These are phyloP conservation scores for Noctua pronuba DNA, from an alignment of 2,888 invertebrate species.

Conservation along the genomic window DNA sequence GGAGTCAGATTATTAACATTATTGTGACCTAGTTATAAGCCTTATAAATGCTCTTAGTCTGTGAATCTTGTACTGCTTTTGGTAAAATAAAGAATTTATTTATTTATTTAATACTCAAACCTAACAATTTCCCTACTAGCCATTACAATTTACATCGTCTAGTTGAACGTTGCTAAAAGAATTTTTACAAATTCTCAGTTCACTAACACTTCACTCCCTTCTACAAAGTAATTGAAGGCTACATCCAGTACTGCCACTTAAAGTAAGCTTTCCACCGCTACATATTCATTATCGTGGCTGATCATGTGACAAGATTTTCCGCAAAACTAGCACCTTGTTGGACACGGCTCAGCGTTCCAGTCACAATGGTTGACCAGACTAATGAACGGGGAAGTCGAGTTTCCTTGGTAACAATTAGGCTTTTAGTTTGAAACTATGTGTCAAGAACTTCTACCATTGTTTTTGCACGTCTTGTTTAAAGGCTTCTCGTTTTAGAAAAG, in stretches of 20 bases:
- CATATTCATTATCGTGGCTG: conserved; percentile 50
- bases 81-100: too few species aligned
- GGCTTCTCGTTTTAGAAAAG: conserved; percentile 18
- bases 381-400: conserved; percentile 64
- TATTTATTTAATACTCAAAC: too few species aligned
- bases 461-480: neutral
- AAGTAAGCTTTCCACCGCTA: conserved; percentile 24
- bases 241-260: conserved; percentile 9
- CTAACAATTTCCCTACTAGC: neutral
- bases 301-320: conserved; percentile 62
- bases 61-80: too few species aligned
- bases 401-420: conserved; percentile 27
- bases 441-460: conserved; percentile 3
- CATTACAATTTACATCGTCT: neutral
- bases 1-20: too few species aligned
- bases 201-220: neutral
- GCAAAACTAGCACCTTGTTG: conserved; percentile 60
- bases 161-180: neutral
- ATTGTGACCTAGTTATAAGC: too few species aligned
- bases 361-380: conserved; percentile 62
- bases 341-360: conserved; percentile 52
- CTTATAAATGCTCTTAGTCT: too few species aligned
- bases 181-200: neutral
- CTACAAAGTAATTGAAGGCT: neutral
- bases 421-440: conserved; percentile 32